These are phyloP conservation scores for Schizaphis graminum DNA, from an alignment of 2,888 invertebrate species.

Conservation along the genomic window DNA sequence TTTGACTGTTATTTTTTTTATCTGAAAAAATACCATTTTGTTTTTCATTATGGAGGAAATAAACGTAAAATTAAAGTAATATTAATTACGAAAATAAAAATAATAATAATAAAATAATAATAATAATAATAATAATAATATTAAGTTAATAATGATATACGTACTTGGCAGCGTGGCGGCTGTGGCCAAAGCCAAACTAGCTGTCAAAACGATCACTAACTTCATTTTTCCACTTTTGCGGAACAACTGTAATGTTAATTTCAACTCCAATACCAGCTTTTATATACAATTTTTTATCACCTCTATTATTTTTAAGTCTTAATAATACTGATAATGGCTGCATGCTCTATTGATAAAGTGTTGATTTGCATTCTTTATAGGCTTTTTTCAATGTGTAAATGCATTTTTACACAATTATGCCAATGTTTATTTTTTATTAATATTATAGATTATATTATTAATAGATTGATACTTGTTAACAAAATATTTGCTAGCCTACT, in stretches of 20 bases:
- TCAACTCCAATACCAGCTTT: not conserved
- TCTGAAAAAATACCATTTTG: not conserved
- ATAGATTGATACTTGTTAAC: not conserved
- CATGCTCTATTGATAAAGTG: not conserved
- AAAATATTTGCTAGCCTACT: not conserved
- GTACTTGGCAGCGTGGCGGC: slow-evolving; percentile 34
- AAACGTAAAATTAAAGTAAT: not conserved
- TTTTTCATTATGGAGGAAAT: not conserved
- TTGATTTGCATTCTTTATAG: not conserved
- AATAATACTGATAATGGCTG: not conserved
- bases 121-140: not conserved
- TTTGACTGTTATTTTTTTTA: not conserved
- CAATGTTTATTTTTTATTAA: not conserved
- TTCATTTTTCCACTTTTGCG: slow-evolving; percentile 19
- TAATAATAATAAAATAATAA: not conserved
- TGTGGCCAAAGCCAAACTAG: slow-evolving; percentile 32
- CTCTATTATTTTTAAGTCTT: not conserved
- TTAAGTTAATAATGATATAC: not conserved
- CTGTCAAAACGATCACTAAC: not conserved
- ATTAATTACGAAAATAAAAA: not conserved
- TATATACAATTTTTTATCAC: not conserved
- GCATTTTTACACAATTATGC: not conserved
- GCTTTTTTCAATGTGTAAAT: not conserved
- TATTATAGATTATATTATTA: not conserved
- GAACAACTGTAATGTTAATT: not conserved